Evolutionary conservation across 2,888 invertebrate species (phyloP).

Genomic region (Mesorhabditis spiculigera): DNA sequence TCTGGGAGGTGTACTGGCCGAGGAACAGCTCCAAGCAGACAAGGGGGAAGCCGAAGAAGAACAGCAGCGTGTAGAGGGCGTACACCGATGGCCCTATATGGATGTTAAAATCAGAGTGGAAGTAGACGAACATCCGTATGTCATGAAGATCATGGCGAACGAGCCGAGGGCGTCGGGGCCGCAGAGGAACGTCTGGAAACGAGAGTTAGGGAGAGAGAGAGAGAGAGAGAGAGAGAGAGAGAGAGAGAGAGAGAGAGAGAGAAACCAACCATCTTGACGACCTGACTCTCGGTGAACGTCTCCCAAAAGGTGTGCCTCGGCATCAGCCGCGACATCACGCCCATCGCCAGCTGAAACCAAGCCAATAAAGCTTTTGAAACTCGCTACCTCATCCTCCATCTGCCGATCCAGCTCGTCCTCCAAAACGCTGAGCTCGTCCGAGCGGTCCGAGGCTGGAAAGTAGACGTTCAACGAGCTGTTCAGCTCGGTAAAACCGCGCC

Average conservation of each 20-base stretch:
- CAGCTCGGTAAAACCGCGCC: too few species aligned
- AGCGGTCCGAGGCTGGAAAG: not conserved
- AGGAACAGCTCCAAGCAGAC: not conserved
- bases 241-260: not conserved
- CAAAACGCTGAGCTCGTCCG: not conserved
- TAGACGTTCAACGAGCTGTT: too few species aligned
- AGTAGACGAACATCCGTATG: not conserved
- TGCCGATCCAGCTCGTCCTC: not conserved
- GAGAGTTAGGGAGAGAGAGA: not conserved
- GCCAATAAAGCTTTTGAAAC: too few species aligned
- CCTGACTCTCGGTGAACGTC: not conserved
- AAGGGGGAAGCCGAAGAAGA: slow-evolving; percentile 4
- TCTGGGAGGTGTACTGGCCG: not conserved
- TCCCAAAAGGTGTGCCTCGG: not conserved
- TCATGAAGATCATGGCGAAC: not conserved
- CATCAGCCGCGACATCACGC: not conserved
- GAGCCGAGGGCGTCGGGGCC: not conserved
- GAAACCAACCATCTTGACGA: not conserved
- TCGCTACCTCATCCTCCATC: not conserved
- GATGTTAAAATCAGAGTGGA: not conserved
- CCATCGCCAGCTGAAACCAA: not conserved
- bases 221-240: not conserved
- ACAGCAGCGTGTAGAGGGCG: not conserved
- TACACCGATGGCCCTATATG: slow-evolving; percentile 13
- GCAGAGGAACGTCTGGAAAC: not conserved